A percentile compares a stretch with the other conserved stretches of the same genome.
phyloP scores from a whole-genome alignment of 2,888 invertebrate species.

The Arctia plantaginis region DNA sequence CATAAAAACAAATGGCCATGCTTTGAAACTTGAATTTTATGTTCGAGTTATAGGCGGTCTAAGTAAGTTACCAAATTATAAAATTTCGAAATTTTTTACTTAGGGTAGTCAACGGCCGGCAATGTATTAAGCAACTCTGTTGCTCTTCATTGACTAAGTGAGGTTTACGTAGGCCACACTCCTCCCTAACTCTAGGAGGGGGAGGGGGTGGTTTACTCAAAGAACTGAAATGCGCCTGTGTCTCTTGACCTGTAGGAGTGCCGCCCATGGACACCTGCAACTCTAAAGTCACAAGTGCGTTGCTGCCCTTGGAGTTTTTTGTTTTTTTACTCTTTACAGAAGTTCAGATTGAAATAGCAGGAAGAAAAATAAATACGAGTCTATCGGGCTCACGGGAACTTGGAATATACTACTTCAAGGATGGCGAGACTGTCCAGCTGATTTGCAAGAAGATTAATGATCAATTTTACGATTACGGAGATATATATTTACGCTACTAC shows the following conservation, averaged over 20 bases:
- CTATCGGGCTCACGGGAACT: neutral
- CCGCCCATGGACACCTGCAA: no score
- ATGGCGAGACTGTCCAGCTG: neutral
- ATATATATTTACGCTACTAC: neutral
- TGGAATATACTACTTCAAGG: neutral
- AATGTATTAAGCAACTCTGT: no score
- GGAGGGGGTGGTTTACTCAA: no score
- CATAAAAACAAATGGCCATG: neutral
- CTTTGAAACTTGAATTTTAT: neutral
- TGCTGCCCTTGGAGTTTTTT: no score
- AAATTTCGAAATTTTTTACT: no score
- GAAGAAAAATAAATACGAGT: neutral
- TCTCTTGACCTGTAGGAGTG: no score
- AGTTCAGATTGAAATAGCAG: neutral
- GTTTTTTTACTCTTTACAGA: neutral
- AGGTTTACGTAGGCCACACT: no score
- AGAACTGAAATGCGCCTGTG: no score
- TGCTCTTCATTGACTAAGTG: no score
- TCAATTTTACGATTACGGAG: neutral
- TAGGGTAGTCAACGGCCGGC: no score
- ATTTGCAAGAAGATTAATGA: neutral
- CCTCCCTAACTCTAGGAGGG: no score
- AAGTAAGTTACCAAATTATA: neutral
- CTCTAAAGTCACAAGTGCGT: no score
- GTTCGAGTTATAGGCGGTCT: neutral